Evolutionary conservation across 2,797 vertebrate genomes (phyloP), one percentile per base, ranked within the genome.

Genomic region (Eospalax fontanierii): DNA sequence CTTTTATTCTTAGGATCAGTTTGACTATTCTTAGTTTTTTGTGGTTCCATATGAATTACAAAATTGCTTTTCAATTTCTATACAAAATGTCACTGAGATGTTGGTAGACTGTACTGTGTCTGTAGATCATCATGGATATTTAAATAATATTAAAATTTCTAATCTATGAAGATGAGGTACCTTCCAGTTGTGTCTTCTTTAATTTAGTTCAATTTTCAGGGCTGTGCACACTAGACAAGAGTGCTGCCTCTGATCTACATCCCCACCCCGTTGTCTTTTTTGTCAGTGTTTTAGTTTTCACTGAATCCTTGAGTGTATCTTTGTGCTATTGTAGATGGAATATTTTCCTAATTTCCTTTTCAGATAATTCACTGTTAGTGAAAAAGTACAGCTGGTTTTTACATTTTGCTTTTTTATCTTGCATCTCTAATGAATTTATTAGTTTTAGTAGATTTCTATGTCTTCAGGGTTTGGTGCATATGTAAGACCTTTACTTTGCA

Each of bases 61-160:
- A 50, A 38, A 74, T 38, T 66, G n/a, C 30, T 91, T 91, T 91
- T 65, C 11, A 18, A n/a, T 85, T 82, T 84, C 61, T 57, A 50
- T 76, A 24, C 59, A 76, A 75, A 83, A 30, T 59, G 4, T 26
- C 33, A 65, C 16, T 85, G 61, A 61, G 9, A 40, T 76, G 65
- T 50, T 85, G 26, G 14, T 68, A 91, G 12, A 66, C 35, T 40
- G 46, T 11, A 65, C 24, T 75, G 59, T 75, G 35, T 75, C 40
- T 84, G 12, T 54, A 66, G 59, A 26, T 46, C 33, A 22, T 57
- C 24, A 38, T 57, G 19, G 7, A 68, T 28, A 68, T 68, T 71
- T 91, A 75, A 35, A 54, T 24, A 74, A 50, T 30, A 50, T 74
- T 38, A n/a, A 50, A 38, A 61, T 22, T 75, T 54, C 28, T 21